Conservation (phyloP, 2,797 vertebrate genomes). For the Cryptoblepharus egeriae region DNA sequence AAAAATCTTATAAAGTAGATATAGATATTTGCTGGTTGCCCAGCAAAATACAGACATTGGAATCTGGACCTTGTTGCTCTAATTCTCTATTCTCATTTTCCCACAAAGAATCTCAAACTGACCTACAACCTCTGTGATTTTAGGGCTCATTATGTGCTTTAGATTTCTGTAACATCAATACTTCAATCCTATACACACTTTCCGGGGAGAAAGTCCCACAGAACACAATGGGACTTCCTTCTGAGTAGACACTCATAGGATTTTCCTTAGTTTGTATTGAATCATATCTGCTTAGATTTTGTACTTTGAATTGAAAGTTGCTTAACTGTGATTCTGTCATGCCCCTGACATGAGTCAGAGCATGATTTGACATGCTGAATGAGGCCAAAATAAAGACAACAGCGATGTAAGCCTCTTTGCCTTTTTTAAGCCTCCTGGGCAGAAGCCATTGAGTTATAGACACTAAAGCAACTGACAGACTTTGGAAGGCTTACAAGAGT, state of each 20-base stretch:
- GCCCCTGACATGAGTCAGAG: not conserved
- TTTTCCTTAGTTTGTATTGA: too few species aligned
- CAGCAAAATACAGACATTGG: not conserved
- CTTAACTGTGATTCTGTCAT: conserved; percentile 1
- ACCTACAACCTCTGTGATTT: too few species aligned
- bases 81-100: too few species aligned
- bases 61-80: not conserved
- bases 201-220: too few species aligned
- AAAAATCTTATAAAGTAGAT: not conserved
- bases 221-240: too few species aligned
- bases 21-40: not conserved
- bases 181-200: too few species aligned
- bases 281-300: not conserved
- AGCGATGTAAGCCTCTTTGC: not conserved
- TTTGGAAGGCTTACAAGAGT: conserved; percentile 31
- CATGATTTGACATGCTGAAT: conserved; percentile 12
- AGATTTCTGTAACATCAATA: not conserved
- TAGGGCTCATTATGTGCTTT: not conserved
- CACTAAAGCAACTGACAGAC: not conserved
- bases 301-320: not conserved
- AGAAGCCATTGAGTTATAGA: conserved; percentile 27
- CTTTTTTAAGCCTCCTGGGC: not conserved
- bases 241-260: too few species aligned
- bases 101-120: not conserved
- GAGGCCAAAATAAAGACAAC: conserved; percentile 17